Evolutionary conservation across 2,113 vertebrate species (phyloP).

Genomic region (Tretioscincus oriximinensis): DNA sequence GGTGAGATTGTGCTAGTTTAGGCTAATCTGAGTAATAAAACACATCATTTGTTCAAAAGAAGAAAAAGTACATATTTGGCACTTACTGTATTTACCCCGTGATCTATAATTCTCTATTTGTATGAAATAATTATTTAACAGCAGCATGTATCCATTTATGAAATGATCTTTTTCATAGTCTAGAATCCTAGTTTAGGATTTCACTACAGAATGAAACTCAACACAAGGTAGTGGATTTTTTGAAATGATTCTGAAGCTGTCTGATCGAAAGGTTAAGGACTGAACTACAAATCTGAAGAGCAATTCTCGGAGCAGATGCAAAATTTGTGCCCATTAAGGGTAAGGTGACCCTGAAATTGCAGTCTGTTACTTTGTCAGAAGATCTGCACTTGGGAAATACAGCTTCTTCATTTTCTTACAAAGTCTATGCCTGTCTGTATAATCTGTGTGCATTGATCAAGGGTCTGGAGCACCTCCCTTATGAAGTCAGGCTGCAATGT

Average conservation of each 20-base stretch:
- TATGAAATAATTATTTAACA: slow-evolving; percentile 15
- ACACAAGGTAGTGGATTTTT: slow-evolving; percentile 44
- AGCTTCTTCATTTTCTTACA: slow-evolving; percentile 24
- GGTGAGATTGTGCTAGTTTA: not conserved
- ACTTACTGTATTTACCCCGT: not conserved
- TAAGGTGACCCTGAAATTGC: slow-evolving; percentile 64
- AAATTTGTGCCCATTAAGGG: slow-evolving; percentile 51
- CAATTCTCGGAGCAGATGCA: slow-evolving; percentile 46
- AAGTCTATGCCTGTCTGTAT: not conserved
- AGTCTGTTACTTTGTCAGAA: slow-evolving; percentile 42
- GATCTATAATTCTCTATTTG: not conserved
- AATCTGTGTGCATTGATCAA: slow-evolving; percentile 25
- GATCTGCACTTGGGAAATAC: slow-evolving; percentile 41
- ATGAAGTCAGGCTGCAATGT: too few relatives aligned
- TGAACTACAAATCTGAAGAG: slow-evolving; percentile 53
- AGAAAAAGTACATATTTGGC: not conserved
- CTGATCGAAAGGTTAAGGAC: slow-evolving; percentile 58
- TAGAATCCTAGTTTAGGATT: slow-evolving; percentile 26
- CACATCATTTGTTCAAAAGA: not conserved
- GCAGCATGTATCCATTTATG: slow-evolving; percentile 12
- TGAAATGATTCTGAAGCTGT: slow-evolving; percentile 24
- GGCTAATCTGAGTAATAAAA: not conserved
- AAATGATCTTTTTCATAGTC: not conserved
- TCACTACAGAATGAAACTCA: slow-evolving; percentile 22
- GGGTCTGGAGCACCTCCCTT: too few relatives aligned